Evolutionary conservation across 1,140 invertebrate species (phyloP), one percentile per base, ranked within the genome.

Genomic region (Ectropis grisescens): DNA sequence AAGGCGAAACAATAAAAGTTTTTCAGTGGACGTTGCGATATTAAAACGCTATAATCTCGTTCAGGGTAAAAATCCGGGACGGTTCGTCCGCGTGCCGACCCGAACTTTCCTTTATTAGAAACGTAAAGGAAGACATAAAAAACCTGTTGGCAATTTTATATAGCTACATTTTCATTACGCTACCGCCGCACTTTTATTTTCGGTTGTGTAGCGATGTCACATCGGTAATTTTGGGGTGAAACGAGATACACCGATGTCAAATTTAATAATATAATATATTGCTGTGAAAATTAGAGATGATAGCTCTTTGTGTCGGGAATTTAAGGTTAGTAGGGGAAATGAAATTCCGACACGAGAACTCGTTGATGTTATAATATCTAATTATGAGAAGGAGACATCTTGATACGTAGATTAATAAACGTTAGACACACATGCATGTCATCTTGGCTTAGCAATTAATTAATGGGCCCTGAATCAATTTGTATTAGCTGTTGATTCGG

Each of bases 31-130:
- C 55, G 45, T 41, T 57, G 59, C 55, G 45, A 67, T 72, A 70
- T 72, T 76, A 68, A 76, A 70, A 69, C 53, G 53, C 39, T 37
- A 66, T 72, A 76, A 76, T 68, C 66, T 58, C 44, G 45, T 66
- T 56, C 16, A 38, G 47, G 47, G 37, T 29, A 32, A 37, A 28
- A 44, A 37, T 44, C 37, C 47, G 52, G 47, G n/a, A n/a, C n/a
- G n/a, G n/a, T 47, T 54, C 57, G 44, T 25, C 34, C 43, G 47
- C 38, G 33, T 28, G 4, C 10, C 38, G 46, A 44, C 37, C 41
- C 50, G 44, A 56, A 64, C 54, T 55, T 65, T 56, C 41, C 52
- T 64, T 71, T 71, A 74, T 71, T 70, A 61, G 41, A 64, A 69
- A 62, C 42, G 52, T 48, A 58, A 61, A 58, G 50, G 49, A 56